A percentile compares a stretch with the other conserved stretches of the same genome.
Conservation (phyloP, 2,888 invertebrate genomes). For the Cotesia congregata region DNA sequence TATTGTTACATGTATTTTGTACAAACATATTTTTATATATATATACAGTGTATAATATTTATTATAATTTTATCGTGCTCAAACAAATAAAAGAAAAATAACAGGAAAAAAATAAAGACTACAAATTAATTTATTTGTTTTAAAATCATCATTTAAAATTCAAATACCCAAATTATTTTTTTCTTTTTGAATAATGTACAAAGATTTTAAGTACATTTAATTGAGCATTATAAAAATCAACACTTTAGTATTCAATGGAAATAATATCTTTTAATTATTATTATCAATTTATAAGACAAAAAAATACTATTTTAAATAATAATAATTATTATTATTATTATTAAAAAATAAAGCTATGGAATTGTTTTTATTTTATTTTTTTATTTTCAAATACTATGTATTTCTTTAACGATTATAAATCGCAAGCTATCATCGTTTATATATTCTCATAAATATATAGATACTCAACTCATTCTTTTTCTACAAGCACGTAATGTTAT, state of each 20-base stretch:
- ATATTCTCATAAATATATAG: slow-evolving; percentile 10
- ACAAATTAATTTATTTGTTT: not conserved
- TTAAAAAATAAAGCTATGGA: slow-evolving; percentile 28
- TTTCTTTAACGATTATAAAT: not conserved
- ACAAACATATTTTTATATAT: slow-evolving; percentile 22
- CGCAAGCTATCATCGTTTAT: slow-evolving; percentile 2
- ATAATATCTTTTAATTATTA: no score
- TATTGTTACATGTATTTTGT: slow-evolving; percentile 45
- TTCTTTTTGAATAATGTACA: not conserved
- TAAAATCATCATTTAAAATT: not conserved
- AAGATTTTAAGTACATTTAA: not conserved
- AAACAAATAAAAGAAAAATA: not conserved
- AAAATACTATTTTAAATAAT: slow-evolving; percentile 16
- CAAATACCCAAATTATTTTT: not conserved
- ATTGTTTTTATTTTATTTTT: not conserved
- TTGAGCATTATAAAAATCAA: not conserved
- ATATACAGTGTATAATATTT: not conserved
- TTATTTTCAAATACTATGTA: not conserved
- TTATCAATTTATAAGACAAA: not conserved
- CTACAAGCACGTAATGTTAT: not conserved
- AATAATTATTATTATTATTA: slow-evolving; percentile 19
- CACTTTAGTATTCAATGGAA: no score
- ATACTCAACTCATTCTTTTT: slow-evolving; percentile 3
- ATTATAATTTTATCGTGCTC: not conserved
- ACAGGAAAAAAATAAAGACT: not conserved